A percentile compares a stretch with the other conserved stretches of the same genome.
These are phyloP conservation scores for Myiopsitta monachus DNA, from an alignment of 2,113 vertebrate genomes.

Conservation along the genomic window DNA sequence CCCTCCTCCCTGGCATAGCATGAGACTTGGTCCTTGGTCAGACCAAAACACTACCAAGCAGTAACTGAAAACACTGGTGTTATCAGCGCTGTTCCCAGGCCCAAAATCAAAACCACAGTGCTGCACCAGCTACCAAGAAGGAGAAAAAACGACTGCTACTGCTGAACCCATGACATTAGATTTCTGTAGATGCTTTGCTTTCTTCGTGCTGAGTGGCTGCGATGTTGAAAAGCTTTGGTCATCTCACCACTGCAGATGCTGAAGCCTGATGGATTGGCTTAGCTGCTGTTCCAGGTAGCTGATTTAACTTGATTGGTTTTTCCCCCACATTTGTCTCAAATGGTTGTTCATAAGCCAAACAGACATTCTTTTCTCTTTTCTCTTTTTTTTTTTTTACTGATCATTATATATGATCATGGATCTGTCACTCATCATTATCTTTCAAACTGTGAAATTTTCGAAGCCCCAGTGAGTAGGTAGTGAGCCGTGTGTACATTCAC, in stretches of 20 bases:
- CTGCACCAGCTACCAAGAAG: too few species aligned
- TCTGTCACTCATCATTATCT: neutral
- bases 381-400: neutral
- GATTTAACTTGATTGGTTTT: neutral
- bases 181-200: neutral
- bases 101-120: too few species aligned
- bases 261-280: neutral
- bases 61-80: too few species aligned
- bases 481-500: fast-evolving
- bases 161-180: too few species aligned
- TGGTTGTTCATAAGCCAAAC: neutral
- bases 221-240: neutral
- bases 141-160: too few species aligned
- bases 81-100: too few species aligned
- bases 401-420: neutral
- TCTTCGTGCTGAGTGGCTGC: neutral
- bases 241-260: neutral
- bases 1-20: too few species aligned
- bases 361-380: fast-evolving
- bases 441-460: neutral
- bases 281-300: neutral
- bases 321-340: neutral
- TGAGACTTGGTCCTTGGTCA: too few species aligned
- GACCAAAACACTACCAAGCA: too few species aligned
- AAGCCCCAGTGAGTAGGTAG: neutral